These are phyloP conservation scores for Psophia crepitans DNA, from an alignment of 2,113 vertebrate genomes.

Conservation along the genomic window DNA sequence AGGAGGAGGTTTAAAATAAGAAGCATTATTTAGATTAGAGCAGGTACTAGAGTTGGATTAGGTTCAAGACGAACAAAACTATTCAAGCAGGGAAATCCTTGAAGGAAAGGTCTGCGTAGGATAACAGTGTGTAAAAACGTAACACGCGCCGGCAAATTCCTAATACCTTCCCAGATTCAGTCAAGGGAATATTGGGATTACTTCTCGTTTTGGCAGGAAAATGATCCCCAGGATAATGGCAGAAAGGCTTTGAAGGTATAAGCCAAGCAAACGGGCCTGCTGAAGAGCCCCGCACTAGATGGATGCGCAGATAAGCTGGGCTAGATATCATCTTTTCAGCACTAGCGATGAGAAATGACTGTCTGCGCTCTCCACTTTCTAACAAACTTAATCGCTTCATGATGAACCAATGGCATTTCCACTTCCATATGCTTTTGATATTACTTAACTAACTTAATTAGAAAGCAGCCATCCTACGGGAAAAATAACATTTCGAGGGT, in stretches of 20 bases:
- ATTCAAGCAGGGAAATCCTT: neutral
- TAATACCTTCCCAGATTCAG: neutral
- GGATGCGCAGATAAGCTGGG: neutral
- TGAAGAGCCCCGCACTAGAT: neutral
- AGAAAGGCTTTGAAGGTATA: neutral
- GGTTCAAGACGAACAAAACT: neutral
- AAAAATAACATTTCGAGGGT: neutral
- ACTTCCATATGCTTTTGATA: conserved; percentile 31
- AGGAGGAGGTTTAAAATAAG: neutral
- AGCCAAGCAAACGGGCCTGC: neutral
- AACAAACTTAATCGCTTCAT: neutral
- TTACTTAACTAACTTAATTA: conserved; percentile 22
- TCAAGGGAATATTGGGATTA: neutral
- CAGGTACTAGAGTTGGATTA: neutral
- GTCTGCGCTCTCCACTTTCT: neutral
- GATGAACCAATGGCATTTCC: conserved; percentile 14
- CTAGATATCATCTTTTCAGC: conserved; percentile 3
- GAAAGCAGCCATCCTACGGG: conserved; percentile 4
- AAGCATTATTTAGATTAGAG: neutral
- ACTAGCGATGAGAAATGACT: neutral
- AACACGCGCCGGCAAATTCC: neutral
- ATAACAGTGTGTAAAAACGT: neutral
- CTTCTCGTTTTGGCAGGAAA: neutral
- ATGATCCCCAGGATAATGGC: neutral
- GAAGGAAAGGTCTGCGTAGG: neutral